Evolutionary conservation across 2,113 vertebrate genomes (phyloP).

Genomic region (Romanogobio albipinnatus): DNA sequence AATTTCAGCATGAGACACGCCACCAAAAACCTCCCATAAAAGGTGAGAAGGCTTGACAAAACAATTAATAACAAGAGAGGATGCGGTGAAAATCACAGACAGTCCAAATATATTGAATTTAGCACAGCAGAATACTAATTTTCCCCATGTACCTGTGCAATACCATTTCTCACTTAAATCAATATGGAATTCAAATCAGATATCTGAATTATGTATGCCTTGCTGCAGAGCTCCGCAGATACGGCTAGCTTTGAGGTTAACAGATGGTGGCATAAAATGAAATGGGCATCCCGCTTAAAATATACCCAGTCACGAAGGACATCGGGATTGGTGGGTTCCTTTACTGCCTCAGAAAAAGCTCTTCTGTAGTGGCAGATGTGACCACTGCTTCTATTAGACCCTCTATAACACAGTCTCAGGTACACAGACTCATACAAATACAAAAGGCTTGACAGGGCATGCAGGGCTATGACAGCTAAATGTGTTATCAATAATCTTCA

Average conservation of each 20-base stretch:
- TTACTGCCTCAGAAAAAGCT: slow-evolving; percentile 64
- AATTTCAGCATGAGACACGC: not conserved
- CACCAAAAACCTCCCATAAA: slow-evolving; percentile 35
- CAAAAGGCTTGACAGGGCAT: not conserved
- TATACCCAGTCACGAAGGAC: slow-evolving; percentile 68
- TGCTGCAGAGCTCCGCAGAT: slow-evolving; percentile 64
- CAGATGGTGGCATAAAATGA: slow-evolving; percentile 78
- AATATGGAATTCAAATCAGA: slow-evolving; percentile 66
- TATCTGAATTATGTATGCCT: slow-evolving; percentile 67
- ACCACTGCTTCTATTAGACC: slow-evolving; percentile 27
- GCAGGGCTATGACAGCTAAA: slow-evolving; percentile 13
- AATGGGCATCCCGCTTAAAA: slow-evolving; percentile 73
- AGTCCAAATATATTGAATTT: slow-evolving; percentile 47
- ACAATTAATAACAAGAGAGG: slow-evolving; percentile 31
- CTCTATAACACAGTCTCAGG: slow-evolving; percentile 7
- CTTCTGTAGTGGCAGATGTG: slow-evolving; percentile 48
- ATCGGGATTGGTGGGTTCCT: slow-evolving; percentile 69
- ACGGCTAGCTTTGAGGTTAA: slow-evolving; percentile 73
- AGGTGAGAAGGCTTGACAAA: slow-evolving; percentile 37
- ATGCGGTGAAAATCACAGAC: slow-evolving; percentile 14
- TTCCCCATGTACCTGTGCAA: slow-evolving; percentile 45
- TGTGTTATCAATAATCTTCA: not conserved
- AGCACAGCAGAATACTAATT: slow-evolving; percentile 34
- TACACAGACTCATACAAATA: not conserved
- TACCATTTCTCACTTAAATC: slow-evolving; percentile 53